A percentile compares a stretch with the other conserved stretches of the same genome.
phyloP scores from a whole-genome alignment of 2,113 vertebrate species.

The Ceuthmochares aereus region DNA sequence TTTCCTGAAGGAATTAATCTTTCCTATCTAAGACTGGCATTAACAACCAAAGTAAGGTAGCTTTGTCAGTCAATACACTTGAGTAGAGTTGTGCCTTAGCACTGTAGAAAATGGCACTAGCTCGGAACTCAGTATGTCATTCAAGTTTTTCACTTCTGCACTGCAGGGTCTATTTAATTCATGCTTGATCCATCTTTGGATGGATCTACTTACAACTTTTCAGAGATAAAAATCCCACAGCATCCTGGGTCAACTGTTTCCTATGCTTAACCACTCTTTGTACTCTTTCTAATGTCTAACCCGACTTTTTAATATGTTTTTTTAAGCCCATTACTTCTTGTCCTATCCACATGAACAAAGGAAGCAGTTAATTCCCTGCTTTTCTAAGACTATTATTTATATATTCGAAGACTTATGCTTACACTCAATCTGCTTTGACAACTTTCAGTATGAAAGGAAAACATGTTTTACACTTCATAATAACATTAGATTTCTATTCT shows the following conservation, averaged over 20 bases:
- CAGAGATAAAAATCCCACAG: not conserved
- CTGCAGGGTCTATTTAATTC: not conserved
- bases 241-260: not conserved
- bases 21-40: not conserved
- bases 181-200: not conserved
- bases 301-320: not conserved
- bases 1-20: not conserved
- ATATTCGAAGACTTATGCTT: not conserved
- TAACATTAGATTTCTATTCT: not conserved
- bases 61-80: not conserved
- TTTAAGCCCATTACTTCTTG: not conserved
- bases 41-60: not conserved
- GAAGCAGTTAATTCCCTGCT: not conserved
- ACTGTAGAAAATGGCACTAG: not conserved
- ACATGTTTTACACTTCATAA: not conserved
- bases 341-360: not conserved
- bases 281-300: not conserved
- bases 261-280: not conserved
- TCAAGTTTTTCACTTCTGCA: not conserved
- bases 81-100: not conserved
- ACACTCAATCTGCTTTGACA: not conserved
- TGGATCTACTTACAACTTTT: not conserved
- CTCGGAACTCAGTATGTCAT: not conserved
- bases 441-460: not conserved
- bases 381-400: not conserved